Base-by-base conservation (phyloP, 2,888 invertebrate species). In the Eurytoma californica region DNA sequence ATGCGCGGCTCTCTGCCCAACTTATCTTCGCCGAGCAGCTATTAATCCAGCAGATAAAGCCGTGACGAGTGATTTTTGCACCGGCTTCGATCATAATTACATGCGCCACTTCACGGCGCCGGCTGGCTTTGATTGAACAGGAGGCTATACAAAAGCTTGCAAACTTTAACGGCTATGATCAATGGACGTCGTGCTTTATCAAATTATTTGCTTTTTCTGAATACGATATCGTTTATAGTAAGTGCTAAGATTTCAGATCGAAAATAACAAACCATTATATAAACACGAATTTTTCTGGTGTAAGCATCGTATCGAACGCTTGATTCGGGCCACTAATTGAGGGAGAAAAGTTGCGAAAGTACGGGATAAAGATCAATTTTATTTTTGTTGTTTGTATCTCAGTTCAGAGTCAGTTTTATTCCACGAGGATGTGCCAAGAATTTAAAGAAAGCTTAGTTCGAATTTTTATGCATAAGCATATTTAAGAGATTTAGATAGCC, bases 131-230 rank as follows among this genome's bases (percentile, higher is more conserved):
- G 65, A 66, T 55, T 18, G n/a, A 18, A n/a, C 14, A 18, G 7
- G 55, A 55, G 55, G 9, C 55, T 5, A 16, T 18, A 9, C 24
- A 58, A 51, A 53, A n/a, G 47, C 20, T 18, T 47, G 30, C 39
- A 9, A 39, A 39, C 39, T 39, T 39, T 7, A 9, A 7, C 30
- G n/a, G 49, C 20, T 70, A 57, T 58, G 16, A 47, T 2, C 68
- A 57, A 78, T 78, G 47, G 61, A 61, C 53, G 68, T 72, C 68
- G 12, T 20, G 39, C 60, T 78, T 72, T 49, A 58, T 69, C 55
- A 24, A 9, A 39, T 39, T 39, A 0, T 39, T 39, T 7, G 0
- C 4, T 39, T 39, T 39, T 39, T 39, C 7, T 39, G 24, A 2
- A 24, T 24, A 2, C 24, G 24, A 24, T 39, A 9, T 39, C 5